Conservation (phyloP, 2,888 invertebrate species). For the Epinotia bilunana region DNA sequence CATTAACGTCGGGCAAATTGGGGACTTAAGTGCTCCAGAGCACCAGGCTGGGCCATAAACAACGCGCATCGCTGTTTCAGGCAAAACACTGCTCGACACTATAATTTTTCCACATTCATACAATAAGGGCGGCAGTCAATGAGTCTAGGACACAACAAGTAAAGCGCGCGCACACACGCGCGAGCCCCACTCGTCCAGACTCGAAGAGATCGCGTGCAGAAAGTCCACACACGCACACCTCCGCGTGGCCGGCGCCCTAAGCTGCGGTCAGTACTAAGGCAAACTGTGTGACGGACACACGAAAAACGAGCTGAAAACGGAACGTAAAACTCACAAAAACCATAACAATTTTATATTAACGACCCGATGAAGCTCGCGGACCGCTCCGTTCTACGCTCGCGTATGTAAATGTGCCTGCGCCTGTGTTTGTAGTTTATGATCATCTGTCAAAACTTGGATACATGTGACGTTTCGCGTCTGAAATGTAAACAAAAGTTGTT, state of each 20-base stretch:
- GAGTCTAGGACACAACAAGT: constrained; percentile 83
- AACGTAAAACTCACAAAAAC: constrained; percentile 74
- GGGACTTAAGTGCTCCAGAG: constrained; percentile 76
- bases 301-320: constrained; percentile 83
- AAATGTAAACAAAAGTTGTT: constrained; percentile 81
- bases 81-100: constrained; percentile 78
- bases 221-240: constrained; percentile 82
- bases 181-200: constrained; percentile 78
- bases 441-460: constrained; percentile 81
- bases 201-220: constrained; percentile 82
- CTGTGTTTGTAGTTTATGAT: constrained; percentile 78
- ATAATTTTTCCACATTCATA: constrained; percentile 85
- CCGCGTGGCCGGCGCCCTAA: constrained; percentile 81
- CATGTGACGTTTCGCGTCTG: constrained; percentile 81
- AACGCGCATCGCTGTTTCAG: constrained; percentile 79
- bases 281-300: constrained; percentile 85
- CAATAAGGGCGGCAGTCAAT: constrained; percentile 84
- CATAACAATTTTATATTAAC: constrained; percentile 50
- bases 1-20: constrained; percentile 79
- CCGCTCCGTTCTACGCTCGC: constrained; percentile 56
- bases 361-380: constrained; percentile 49
- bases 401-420: constrained; percentile 78
- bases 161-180: constrained; percentile 75
- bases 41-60: constrained; percentile 70
- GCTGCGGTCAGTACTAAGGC: constrained; percentile 84